Base-by-base conservation (phyloP, 2,888 invertebrate species). In the Lymantria monacha region DNA sequence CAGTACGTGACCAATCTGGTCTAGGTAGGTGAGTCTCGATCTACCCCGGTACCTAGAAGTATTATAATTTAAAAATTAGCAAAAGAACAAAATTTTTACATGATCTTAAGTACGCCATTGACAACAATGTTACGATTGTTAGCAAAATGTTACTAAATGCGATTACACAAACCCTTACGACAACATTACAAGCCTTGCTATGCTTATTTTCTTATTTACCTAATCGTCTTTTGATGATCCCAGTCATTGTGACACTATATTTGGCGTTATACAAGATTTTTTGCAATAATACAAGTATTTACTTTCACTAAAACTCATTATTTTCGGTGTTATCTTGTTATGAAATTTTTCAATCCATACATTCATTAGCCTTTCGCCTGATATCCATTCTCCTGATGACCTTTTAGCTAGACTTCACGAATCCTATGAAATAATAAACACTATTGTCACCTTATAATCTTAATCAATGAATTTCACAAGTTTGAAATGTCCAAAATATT, bases 191-290 rank as follows among this genome's bases (percentile, higher is more conserved):
- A 58, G 57, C 51, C 70, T 65, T 77, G 74, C 76, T 74, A 74
- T 76, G 71, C 69, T 79, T 71, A 74, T 81, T 76, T 77, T 72
- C 63, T 66, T 75, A 75, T 81, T 79, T 72, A 62, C 69, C 70
- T 83, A 85, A 85, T 84, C 79, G 77, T 60, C 63, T 85, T 85
- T 87, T 87, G 83, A 85, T 86, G 78, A 72, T 70, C 69, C 69
- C 61, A 65, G 63, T 69, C 74, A 77, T 82, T 80, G 78, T 83
- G 70, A 68, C 72, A 74, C 68, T 72, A 62, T 57, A 59, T 58
- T 63, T 57, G 61, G 59, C 66, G 72, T 77, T 75, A 74, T 75
- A 77, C 75, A 79, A 79, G 79, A n/a, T n/a, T 82, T 77, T 51
- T 62, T 75, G 69, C 72, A 73, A 80, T 82, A 80, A 74, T 70